These are phyloP conservation scores for Leptogaster cylindrica DNA, from an alignment of 2,888 invertebrate species.

Conservation along the genomic window DNA sequence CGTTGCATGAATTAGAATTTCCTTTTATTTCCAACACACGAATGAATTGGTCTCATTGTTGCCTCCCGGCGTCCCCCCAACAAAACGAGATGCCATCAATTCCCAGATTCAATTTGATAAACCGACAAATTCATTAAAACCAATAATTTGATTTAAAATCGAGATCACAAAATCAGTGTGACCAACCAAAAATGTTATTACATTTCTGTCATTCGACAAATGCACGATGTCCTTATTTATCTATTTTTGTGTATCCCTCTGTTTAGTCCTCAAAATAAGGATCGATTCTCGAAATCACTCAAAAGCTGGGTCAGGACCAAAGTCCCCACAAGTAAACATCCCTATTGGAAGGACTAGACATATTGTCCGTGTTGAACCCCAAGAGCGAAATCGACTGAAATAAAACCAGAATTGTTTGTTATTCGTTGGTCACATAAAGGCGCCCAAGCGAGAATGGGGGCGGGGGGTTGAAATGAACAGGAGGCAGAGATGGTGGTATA, in stretches of 20 bases:
- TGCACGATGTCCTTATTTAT: background rate
- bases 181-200: background rate
- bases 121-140: too few relatives aligned
- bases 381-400: slow-evolving; percentile 1
- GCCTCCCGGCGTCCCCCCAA: too few relatives aligned
- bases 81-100: too few relatives aligned
- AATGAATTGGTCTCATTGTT: too few relatives aligned
- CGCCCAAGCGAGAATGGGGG: slow-evolving; percentile 2
- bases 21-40: too few relatives aligned
- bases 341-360: background rate
- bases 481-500: too few relatives aligned
- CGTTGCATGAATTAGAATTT: too few relatives aligned
- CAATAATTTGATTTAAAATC: slow-evolving; percentile 8
- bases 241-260: background rate
- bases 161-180: background rate
- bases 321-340: slow-evolving; percentile 11
- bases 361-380: slow-evolving; percentile 11
- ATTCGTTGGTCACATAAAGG: slow-evolving; percentile 10
- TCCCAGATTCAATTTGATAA: too few relatives aligned
- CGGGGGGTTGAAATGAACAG: background rate
- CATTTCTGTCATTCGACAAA: background rate
- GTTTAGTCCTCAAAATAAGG: background rate
- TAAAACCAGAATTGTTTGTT: slow-evolving; percentile 30
- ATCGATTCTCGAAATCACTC: slow-evolving; percentile 30
- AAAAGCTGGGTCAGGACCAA: slow-evolving; percentile 9